Conservation (phyloP, 1,140 invertebrate genomes). For the Planococcus citri region DNA sequence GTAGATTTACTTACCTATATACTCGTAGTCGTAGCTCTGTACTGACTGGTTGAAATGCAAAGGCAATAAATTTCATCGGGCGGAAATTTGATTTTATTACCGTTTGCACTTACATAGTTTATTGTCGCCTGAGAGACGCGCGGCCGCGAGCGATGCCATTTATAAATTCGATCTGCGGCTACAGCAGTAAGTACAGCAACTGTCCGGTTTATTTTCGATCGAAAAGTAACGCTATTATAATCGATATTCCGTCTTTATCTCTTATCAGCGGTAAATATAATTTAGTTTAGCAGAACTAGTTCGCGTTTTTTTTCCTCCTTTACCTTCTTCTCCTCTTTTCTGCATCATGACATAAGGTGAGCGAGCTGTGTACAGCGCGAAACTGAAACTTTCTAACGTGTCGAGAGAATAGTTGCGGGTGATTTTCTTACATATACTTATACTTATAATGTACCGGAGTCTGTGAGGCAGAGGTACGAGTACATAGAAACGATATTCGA, state of each 20-base stretch:
- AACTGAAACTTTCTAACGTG: too few species aligned
- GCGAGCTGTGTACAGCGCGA: neutral
- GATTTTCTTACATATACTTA: too few species aligned
- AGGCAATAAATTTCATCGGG: neutral
- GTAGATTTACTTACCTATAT: too few species aligned
- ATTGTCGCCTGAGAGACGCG: neutral
- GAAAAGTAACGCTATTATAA: conserved; percentile 7
- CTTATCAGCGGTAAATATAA: neutral
- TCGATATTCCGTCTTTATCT: neutral
- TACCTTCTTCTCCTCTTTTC: too few species aligned
- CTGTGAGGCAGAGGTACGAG: too few species aligned
- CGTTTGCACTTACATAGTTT: neutral
- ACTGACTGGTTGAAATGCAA: neutral
- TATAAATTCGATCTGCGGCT: neutral
- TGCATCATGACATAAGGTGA: neutral
- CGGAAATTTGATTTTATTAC: conserved; percentile 8
- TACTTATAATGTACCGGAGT: too few species aligned
- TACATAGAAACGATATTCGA: too few species aligned
- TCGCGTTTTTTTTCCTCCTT: too few species aligned
- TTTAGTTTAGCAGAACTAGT: neutral
- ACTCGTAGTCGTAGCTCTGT: too few species aligned
- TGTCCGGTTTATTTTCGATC: neutral
- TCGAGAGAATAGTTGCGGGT: too few species aligned
- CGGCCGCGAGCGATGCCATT: conserved; percentile 4
- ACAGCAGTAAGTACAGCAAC: too few species aligned